Evolutionary conservation across 1,140 invertebrate species (phyloP).

Genomic region (Argopecten irradians): DNA sequence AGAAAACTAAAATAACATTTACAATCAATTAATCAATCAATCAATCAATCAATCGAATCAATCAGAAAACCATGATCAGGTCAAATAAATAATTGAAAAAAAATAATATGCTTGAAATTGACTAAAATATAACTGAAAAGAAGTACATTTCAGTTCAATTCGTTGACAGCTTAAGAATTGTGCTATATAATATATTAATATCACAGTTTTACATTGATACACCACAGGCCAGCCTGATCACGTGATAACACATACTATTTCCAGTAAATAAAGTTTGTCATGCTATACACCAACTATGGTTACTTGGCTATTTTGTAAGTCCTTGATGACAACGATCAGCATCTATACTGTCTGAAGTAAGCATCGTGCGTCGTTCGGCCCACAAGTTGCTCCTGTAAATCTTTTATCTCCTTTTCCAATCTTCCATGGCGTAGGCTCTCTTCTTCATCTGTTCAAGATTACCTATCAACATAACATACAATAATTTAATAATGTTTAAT

Average conservation of each 20-base stretch:
- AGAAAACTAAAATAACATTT: no score
- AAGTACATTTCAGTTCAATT: neutral
- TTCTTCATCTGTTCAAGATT: conserved; percentile 74
- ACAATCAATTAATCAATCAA: no score
- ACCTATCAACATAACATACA: conserved; percentile 66
- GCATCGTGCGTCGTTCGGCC: conserved; percentile 73
- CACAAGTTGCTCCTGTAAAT: conserved; percentile 74
- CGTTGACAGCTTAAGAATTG: neutral
- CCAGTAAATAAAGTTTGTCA: neutral
- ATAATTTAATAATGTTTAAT: neutral
- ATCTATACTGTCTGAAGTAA: conserved; percentile 74
- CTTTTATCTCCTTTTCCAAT: conserved; percentile 75
- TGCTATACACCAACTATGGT: conserved; percentile 62
- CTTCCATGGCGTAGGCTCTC: conserved; percentile 74
- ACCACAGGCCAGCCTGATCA: conserved; percentile 49
- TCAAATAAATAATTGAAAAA: no score
- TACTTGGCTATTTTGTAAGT: conserved; percentile 73
- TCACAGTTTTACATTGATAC: neutral
- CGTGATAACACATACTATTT: neutral
- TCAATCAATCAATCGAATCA: no score
- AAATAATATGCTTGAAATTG: neutral
- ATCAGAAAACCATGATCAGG: neutral
- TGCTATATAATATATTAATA: conserved; percentile 46
- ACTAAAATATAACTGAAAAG: neutral
- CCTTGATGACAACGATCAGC: conserved; percentile 72